Evolutionary conservation across 2,113 vertebrate species (phyloP), one percentile per base, ranked within the genome.

Genomic region (Mola mola): DNA sequence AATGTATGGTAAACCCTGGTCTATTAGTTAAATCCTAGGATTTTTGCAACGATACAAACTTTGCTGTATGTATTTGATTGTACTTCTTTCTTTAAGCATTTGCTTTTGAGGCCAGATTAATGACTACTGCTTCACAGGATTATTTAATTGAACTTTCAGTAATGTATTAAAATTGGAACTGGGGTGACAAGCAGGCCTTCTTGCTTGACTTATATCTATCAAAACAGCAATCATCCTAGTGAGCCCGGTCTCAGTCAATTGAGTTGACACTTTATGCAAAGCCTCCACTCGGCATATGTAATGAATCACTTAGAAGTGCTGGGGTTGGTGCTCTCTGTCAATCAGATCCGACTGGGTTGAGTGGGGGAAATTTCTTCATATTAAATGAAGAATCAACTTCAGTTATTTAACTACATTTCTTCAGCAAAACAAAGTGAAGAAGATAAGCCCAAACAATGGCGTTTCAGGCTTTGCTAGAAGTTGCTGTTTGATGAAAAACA

Each of bases 191-290:
- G 46, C 53, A 24, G 25, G 40, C 41, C 60, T 77, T 59, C 36
- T 44, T n/a, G 64, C 46, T 67, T 52, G 57, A 84, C 72, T 75
- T 34, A 76, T 65, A 66, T 70, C 72, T 37, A 75, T 79, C 75
- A 75, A 78, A 75, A 64, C 72, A 47, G 50, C 67, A 76, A 84
- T 81, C 65, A 81, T 65, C 42, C 36, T 70, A 78, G 29, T 52
- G 64, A 19, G 75, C 43, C 57, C 15, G n/a, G n/a, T n/a, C 48
- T 75, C 21, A 60, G 52, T 33, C 77, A 24, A 67, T 66, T 64
- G 38, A 49, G 77, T 71, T 40, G 81, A 74, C 76, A 68, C 58
- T 37, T 26, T 61, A 34, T 25, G 60, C 42, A 82, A 84, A 59
- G 66, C 10, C 42, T 63, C 46, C 37, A 59, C 74, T 79, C 79